Evolutionary conservation across 2,888 invertebrate genomes (phyloP).

Genomic region (Latheticus oryzae): DNA sequence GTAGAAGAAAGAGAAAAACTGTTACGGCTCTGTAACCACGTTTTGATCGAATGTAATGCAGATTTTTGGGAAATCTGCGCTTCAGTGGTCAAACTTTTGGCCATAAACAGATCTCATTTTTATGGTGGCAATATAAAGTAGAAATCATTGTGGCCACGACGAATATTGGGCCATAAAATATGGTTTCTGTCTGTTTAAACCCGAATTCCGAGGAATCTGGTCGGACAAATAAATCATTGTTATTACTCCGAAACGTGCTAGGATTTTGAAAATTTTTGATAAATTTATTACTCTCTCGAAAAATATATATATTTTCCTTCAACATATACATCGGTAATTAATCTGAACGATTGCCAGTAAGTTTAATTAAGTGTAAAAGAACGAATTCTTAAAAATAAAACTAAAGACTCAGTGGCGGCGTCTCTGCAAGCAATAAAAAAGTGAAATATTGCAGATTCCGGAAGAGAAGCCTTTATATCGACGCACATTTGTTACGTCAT

Average conservation of each 20-base stretch:
- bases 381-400: no score
- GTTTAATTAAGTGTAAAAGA: no score
- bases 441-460: constrained; percentile 8
- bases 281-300: constrained; percentile 26
- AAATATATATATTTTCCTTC: no score
- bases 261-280: constrained; percentile 26
- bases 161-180: constrained; percentile 41
- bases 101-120: constrained; percentile 27
- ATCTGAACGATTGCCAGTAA: no score
- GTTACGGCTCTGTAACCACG: constrained; percentile 20
- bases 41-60: constrained; percentile 12
- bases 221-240: constrained; percentile 31
- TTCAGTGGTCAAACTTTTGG: constrained; percentile 9
- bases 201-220: constrained; percentile 25
- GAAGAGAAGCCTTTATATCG: constrained; percentile 43
- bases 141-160: constrained; percentile 37
- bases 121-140: constrained; percentile 32
- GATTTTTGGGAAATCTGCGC: constrained; percentile 6
- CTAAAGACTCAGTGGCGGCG: neutral
- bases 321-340: no score
- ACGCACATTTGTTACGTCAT: constrained; percentile 57
- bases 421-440: neutral
- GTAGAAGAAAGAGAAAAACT: constrained; percentile 34
- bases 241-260: constrained; percentile 12
- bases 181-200: constrained; percentile 22